These are phyloP conservation scores for Xenus cinereus DNA, from an alignment of 2,113 vertebrate species.

Conservation along the genomic window DNA sequence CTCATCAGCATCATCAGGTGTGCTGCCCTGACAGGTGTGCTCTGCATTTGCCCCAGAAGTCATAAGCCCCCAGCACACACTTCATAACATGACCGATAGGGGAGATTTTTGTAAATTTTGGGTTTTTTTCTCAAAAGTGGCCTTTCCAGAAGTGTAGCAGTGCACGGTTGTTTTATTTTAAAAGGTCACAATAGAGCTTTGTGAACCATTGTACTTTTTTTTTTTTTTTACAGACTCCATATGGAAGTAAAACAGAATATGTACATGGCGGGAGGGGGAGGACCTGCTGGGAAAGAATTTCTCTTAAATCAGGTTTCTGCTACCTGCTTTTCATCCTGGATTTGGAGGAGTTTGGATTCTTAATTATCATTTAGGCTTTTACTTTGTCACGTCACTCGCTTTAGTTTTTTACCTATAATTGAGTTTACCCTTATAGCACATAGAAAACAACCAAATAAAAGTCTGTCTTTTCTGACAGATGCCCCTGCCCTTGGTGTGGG, in stretches of 20 bases:
- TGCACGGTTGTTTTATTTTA: slow-evolving; percentile 27
- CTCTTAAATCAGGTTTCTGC: neutral
- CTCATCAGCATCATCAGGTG: neutral
- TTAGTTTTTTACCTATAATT: slow-evolving; percentile 1
- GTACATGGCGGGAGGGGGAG: neutral
- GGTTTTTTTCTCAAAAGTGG: neutral
- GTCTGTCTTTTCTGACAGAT: neutral
- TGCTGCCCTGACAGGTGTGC: neutral
- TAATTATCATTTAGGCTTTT: slow-evolving; percentile 7
- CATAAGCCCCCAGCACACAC: neutral
- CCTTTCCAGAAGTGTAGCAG: slow-evolving; percentile 25
- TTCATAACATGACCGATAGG: neutral
- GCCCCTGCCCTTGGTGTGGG: neutral
- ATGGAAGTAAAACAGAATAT: slow-evolving; percentile 30
- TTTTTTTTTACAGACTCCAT: slow-evolving; percentile 23
- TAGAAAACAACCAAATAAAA: neutral
- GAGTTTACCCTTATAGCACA: neutral
- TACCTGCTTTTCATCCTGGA: neutral
- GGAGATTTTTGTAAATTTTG: neutral
- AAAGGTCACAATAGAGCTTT: slow-evolving; percentile 48
- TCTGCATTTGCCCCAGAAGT: neutral
- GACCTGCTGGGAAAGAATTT: neutral
- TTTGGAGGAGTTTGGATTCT: neutral
- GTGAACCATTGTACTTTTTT: neutral
- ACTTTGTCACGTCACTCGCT: neutral